Evolutionary conservation across 1,140 invertebrate genomes (phyloP).

Genomic region (Chrysomallon squamiferum): DNA sequence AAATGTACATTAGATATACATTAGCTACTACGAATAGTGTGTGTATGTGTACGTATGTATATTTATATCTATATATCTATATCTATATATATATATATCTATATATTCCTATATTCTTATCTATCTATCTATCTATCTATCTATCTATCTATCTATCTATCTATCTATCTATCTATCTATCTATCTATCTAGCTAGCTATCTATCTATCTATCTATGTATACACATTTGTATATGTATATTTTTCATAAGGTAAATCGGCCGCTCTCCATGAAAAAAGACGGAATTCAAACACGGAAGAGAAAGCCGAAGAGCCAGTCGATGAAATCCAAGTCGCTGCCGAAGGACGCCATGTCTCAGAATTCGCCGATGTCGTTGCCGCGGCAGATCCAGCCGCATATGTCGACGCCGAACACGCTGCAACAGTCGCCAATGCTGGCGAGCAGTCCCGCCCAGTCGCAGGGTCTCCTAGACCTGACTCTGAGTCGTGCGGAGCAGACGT

Average conservation of each 20-base stretch:
- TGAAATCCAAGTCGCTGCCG: slow-evolving; percentile 14
- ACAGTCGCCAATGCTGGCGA: neutral
- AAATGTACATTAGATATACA: too few species aligned
- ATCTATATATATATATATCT: too few species aligned
- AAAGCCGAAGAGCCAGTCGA: slow-evolving; percentile 66
- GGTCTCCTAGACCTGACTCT: slow-evolving; percentile 28
- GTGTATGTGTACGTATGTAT: too few species aligned
- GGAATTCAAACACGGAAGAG: slow-evolving; percentile 95
- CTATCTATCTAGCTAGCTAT: too few species aligned
- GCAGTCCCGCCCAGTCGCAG: slow-evolving; percentile 12
- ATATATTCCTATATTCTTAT: too few species aligned
- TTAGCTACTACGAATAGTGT: too few species aligned
- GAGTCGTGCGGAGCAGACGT: slow-evolving; percentile 9
- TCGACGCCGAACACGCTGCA: neutral
- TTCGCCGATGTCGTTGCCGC: neutral
- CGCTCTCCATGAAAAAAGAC: slow-evolving; percentile 96
- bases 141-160: too few species aligned
- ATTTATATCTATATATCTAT: too few species aligned
- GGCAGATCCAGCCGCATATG: neutral
- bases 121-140: too few species aligned
- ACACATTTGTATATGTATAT: slow-evolving; percentile 1
- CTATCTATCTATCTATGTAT: too few species aligned
- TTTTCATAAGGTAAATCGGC: slow-evolving; percentile 67
- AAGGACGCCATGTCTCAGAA: neutral
- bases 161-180: too few species aligned